Base-by-base conservation (phyloP, 2,797 vertebrate genomes). In the Parauchenoglanis punctatus region DNA sequence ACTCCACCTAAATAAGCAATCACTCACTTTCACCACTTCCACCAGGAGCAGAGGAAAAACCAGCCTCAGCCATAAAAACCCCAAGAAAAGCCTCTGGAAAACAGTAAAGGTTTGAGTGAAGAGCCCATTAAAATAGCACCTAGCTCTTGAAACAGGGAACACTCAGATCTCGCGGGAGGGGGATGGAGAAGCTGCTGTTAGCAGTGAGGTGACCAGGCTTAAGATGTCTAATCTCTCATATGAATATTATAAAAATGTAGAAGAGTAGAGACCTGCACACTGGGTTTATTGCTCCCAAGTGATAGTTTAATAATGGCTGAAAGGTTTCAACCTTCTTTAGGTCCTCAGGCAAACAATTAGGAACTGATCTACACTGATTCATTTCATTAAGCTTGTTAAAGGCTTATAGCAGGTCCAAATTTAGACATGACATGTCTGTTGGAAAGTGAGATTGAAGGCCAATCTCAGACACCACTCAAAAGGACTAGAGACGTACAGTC, bases 11-110 rank as follows among this genome's bases (percentile, higher is more conserved):
- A 95, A 95, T 93, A 95, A 93, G 94, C 93, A 94, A 93, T 93
- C 92, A 94, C 94, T 95, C 93, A 93, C 94, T 88, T 91, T 92
- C 91, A 90, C 92, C 94, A 94, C 94, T 95, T 95, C 93, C 93
- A 93, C 73, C 1, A 40, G 88, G 89, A 91, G 88, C 88, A 90
- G 90, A 83, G 90, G 91, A 80, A 70, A 90, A 91, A 93, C 91
- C 88, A 93, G 92, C 83, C 56, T 82, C 75, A 61, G 86, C 94
- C 94, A 93, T 94, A 93, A 94, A 93, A 94, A 68, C 93, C 91
- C 91, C 91, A 89, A 91, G 92, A 94, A 94, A 92, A 92, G 91
- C 92, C 91, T 92, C 92, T 83, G 90, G 91, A 90, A 92, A 93
- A 91, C 85, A n/a, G 46, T 88, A 91, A 93, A 90, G 88, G 88